These are phyloP conservation scores for Chloroceryle aenea DNA, from an alignment of 2,113 vertebrate species.

Conservation along the genomic window DNA sequence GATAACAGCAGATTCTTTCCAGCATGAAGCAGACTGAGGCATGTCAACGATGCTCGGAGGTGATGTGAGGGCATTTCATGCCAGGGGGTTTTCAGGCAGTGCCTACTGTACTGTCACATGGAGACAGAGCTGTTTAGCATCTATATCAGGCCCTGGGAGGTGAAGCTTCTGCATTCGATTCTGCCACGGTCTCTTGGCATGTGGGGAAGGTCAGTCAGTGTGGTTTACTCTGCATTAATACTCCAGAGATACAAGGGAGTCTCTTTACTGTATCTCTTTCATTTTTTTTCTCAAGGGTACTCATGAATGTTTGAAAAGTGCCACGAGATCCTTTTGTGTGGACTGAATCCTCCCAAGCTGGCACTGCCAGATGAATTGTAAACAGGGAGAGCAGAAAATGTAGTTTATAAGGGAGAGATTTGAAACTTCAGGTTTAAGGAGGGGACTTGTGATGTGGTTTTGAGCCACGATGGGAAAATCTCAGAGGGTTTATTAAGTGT, in stretches of 20 bases:
- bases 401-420: background rate
- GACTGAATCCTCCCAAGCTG: background rate
- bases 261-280: background rate
- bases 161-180: background rate
- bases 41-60: background rate
- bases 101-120: background rate
- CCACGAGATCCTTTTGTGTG: background rate
- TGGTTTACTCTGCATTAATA: background rate
- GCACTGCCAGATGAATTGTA: background rate
- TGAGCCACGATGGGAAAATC: background rate
- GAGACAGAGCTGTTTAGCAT: background rate
- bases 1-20: conserved; percentile 36
- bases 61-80: conserved; percentile 18
- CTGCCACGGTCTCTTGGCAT: background rate
- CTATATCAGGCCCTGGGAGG: background rate
- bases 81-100: background rate
- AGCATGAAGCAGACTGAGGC: background rate
- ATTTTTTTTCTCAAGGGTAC: background rate
- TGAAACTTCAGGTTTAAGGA: background rate
- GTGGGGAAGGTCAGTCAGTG: background rate
- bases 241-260: background rate
- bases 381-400: background rate
- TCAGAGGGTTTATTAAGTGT: background rate
- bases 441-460: background rate
- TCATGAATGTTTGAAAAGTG: background rate